Evolutionary conservation across 2,797 vertebrate species (phyloP).

Genomic region (Pipistrellus nathusii): DNA sequence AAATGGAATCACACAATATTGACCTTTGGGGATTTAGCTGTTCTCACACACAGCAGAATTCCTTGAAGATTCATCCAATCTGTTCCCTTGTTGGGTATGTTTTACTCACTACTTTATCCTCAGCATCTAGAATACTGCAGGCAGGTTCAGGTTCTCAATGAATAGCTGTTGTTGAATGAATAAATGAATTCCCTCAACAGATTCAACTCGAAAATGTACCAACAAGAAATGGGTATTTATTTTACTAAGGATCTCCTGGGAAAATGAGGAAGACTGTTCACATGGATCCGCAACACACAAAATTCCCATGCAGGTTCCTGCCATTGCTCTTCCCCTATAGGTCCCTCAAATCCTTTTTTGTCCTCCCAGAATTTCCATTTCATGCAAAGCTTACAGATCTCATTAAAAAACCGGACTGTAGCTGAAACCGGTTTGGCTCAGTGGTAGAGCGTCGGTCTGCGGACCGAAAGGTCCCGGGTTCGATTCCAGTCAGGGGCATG

Average conservation of each 20-base stretch:
- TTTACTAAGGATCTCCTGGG: not conserved
- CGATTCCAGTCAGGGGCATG: no score
- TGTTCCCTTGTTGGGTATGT: not conserved
- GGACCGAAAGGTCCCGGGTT: no score
- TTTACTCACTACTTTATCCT: not conserved
- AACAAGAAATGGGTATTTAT: not conserved
- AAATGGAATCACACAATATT: not conserved
- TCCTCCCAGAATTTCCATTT: not conserved
- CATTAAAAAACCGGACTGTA: not conserved
- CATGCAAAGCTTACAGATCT: not conserved
- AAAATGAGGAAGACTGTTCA: not conserved
- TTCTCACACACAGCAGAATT: not conserved
- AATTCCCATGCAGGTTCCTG: not conserved
- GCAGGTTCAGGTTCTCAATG: not conserved
- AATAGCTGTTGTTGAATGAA: not conserved
- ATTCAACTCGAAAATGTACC: not conserved
- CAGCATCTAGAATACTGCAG: not conserved
- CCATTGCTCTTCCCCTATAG: not conserved
- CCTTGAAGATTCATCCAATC: not conserved
- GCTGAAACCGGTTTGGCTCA: no score
- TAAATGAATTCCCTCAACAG: not conserved
- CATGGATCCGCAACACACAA: not conserved
- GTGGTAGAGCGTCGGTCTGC: no score
- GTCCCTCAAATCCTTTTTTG: not conserved
- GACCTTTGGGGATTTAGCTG: not conserved